phyloP scores from a whole-genome alignment of 2,888 invertebrate species.

The Rhingia campestris region DNA sequence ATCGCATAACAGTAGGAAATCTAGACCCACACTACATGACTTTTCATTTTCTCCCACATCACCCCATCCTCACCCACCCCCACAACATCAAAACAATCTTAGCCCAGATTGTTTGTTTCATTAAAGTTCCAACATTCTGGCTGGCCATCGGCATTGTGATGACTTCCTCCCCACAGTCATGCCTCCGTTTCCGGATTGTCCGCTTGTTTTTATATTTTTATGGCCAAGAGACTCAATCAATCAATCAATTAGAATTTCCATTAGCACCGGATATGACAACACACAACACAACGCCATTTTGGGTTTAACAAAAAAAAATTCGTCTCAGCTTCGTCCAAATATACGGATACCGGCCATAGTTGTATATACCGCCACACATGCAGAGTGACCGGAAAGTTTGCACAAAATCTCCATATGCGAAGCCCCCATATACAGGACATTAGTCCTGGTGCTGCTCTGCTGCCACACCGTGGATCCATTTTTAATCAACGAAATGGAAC shows the following conservation, averaged over 20 bases:
- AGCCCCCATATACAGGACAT: slow-evolving; percentile 14
- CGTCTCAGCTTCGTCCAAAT: slow-evolving; percentile 13
- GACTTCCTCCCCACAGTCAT: background rate
- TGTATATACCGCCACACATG: background rate
- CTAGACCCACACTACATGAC: background rate
- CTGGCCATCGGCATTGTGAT: background rate
- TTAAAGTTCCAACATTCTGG: background rate
- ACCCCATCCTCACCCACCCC: no score
- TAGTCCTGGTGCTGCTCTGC: background rate
- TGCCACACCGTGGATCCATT: slow-evolving; percentile 55
- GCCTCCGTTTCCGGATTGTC: slow-evolving; percentile 17
- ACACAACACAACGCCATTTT: slow-evolving; percentile 75
- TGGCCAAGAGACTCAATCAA: slow-evolving; percentile 74
- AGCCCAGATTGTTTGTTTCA: background rate
- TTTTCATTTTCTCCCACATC: background rate
- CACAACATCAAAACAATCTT: no score
- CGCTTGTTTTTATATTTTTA: slow-evolving; percentile 42
- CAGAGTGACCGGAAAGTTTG: slow-evolving; percentile 66
- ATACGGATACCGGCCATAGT: background rate
- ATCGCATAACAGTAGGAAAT: background rate
- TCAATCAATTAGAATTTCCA: slow-evolving; percentile 78
- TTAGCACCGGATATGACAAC: slow-evolving; percentile 77
- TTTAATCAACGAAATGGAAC: slow-evolving; percentile 77
- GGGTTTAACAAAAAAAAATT: slow-evolving; percentile 28
- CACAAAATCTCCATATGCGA: slow-evolving; percentile 64